A percentile compares a stretch with the other conserved stretches of the same genome.
Evolutionary conservation across 2,888 invertebrate genomes (phyloP).

Genomic region (Morpho deidamia): DNA sequence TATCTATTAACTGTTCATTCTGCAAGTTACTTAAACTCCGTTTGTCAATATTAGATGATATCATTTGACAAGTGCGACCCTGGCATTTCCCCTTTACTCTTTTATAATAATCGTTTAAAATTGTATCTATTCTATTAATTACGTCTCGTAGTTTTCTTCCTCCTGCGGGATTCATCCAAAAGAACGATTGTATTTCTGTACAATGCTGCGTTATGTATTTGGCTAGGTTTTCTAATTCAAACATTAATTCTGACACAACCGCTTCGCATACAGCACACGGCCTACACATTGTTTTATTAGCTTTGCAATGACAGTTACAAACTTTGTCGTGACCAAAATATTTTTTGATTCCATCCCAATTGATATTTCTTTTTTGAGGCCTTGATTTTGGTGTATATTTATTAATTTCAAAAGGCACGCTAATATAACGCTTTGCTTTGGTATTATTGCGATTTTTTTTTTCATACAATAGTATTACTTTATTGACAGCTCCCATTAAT

Average conservation of each 20-base stretch:
- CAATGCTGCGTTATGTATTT: constrained; percentile 58
- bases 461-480: constrained; percentile 39
- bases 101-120: constrained; percentile 52
- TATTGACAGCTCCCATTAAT: constrained; percentile 44
- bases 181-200: constrained; percentile 61
- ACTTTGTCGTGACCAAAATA: constrained; percentile 50
- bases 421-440: constrained; percentile 6
- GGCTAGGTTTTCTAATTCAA: constrained; percentile 54
- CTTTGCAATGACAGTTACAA: constrained; percentile 50
- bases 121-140: constrained; percentile 49
- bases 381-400: neutral
- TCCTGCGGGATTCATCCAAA: constrained; percentile 56
- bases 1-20: constrained; percentile 11
- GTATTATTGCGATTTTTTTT: constrained; percentile 26
- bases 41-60: constrained; percentile 46
- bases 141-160: constrained; percentile 52
- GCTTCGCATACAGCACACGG: constrained; percentile 57
- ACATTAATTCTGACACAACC: constrained; percentile 54
- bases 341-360: constrained; percentile 43
- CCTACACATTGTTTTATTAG: constrained; percentile 50
- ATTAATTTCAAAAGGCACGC: neutral
- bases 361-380: constrained; percentile 29
- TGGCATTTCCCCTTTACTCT: constrained; percentile 54
- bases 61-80: constrained; percentile 47
- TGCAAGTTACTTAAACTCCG: constrained; percentile 24